phyloP scores from a whole-genome alignment of 2,113 vertebrate genomes.

The Myrmecobius fasciatus region DNA sequence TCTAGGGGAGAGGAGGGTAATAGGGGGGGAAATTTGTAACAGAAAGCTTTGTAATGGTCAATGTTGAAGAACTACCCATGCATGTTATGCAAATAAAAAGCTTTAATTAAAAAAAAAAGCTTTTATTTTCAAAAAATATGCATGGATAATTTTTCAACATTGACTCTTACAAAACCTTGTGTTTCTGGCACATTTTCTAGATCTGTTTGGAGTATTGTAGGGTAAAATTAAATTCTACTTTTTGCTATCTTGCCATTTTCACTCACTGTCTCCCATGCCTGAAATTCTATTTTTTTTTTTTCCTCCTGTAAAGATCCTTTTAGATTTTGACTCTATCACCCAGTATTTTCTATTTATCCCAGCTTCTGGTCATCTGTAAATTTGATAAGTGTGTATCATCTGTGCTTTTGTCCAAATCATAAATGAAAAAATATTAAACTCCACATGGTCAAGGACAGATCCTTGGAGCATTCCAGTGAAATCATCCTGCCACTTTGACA shows the following conservation, averaged over 20 bases:
- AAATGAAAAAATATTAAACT: not conserved
- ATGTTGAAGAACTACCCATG: too few species aligned
- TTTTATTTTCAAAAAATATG: too few species aligned
- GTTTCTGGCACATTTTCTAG: not conserved
- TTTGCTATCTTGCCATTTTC: not conserved
- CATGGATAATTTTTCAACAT: too few species aligned
- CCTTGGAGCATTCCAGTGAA: not conserved
- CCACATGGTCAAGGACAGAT: not conserved
- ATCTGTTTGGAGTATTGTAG: not conserved
- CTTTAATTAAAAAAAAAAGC: too few species aligned
- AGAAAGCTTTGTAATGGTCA: too few species aligned
- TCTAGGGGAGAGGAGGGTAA: too few species aligned
- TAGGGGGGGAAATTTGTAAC: too few species aligned
- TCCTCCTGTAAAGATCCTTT: not conserved
- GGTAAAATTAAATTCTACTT: not conserved
- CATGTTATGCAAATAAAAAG: too few species aligned
- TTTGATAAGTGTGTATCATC: not conserved
- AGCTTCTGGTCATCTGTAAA: not conserved
- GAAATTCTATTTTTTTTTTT: not conserved
- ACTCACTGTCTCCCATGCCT: not conserved
- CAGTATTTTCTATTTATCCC: not conserved
- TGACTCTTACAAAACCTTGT: too few species aligned
- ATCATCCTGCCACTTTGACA: not conserved
- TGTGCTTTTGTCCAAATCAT: not conserved
- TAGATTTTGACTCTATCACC: not conserved